Evolutionary conservation across 2,797 vertebrate species (phyloP).

Genomic region (Diceros bicornis): DNA sequence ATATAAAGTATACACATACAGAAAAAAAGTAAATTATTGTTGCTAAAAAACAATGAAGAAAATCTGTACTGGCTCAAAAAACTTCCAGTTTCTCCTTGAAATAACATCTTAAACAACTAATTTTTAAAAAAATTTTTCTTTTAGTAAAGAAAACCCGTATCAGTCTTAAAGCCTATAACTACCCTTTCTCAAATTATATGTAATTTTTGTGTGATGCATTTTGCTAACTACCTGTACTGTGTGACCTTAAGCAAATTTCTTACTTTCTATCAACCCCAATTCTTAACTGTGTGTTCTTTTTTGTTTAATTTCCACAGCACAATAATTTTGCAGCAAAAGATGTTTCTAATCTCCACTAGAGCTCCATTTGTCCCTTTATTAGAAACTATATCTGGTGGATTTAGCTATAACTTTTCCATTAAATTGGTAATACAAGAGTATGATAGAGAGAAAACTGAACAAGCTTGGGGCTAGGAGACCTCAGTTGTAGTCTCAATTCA

Average conservation of each 20-base stretch:
- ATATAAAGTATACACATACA: background rate
- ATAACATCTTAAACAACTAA: background rate
- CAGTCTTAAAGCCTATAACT: background rate
- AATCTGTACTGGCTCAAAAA: background rate
- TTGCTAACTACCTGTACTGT: background rate
- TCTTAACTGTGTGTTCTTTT: background rate
- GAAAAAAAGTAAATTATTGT: background rate
- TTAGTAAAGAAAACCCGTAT: background rate
- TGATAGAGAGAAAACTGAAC: background rate
- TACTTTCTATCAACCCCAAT: background rate
- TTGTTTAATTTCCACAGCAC: conserved; percentile 13
- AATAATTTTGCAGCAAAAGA: background rate
- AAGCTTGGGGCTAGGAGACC: background rate
- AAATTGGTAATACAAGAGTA: background rate
- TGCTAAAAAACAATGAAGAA: background rate
- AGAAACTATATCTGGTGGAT: background rate
- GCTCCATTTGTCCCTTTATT: background rate
- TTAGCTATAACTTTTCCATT: background rate
- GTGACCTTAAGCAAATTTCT: background rate
- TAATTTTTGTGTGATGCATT: background rate
- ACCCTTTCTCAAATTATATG: background rate
- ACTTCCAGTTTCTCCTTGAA: background rate
- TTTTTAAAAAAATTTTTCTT: background rate
- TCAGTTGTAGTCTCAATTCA: background rate
- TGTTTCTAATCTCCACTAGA: background rate